Conservation (phyloP, 37 sponge, comb jelly and placozoan genomes). For the Geodia barretti region DNA sequence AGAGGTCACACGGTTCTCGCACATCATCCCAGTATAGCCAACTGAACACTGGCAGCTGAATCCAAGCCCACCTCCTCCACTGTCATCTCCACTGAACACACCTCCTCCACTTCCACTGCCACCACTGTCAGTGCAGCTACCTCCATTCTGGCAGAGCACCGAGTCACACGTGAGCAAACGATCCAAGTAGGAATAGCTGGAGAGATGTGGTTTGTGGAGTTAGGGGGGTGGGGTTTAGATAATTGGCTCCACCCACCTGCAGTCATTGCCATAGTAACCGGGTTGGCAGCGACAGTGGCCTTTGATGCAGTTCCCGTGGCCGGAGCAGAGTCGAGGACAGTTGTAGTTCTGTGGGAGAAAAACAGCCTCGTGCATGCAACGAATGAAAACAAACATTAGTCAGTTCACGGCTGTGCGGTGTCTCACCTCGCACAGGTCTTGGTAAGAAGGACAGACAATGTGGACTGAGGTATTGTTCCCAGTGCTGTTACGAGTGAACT, state of each 20-base stretch:
- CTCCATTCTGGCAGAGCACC: constrained; percentile 45
- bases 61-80: no score
- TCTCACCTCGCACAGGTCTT: constrained; percentile 57
- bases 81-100: no score
- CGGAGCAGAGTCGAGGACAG: constrained; percentile 53
- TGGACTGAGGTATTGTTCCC: no score
- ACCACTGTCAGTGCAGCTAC: constrained; percentile 13
- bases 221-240: no score
- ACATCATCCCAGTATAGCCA: constrained; percentile 28
- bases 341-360: constrained; percentile 8
- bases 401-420: neutral
- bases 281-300: constrained; percentile 56
- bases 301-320: constrained; percentile 28
- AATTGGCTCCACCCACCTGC: constrained; percentile 60
- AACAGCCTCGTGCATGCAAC: neutral
- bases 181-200: constrained; percentile 17
- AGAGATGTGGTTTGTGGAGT: neutral
- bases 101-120: no score
- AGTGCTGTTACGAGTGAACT: no score
- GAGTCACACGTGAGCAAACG: constrained; percentile 9
- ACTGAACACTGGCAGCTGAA: constrained; percentile 34
- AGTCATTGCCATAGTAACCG: constrained; percentile 72
- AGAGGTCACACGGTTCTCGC: neutral
- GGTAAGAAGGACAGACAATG: constrained; percentile 45
- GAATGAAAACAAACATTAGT: neutral